Base-by-base conservation (phyloP, 35 echinoderm and acorn worm species). In the Chiridota heheva region DNA sequence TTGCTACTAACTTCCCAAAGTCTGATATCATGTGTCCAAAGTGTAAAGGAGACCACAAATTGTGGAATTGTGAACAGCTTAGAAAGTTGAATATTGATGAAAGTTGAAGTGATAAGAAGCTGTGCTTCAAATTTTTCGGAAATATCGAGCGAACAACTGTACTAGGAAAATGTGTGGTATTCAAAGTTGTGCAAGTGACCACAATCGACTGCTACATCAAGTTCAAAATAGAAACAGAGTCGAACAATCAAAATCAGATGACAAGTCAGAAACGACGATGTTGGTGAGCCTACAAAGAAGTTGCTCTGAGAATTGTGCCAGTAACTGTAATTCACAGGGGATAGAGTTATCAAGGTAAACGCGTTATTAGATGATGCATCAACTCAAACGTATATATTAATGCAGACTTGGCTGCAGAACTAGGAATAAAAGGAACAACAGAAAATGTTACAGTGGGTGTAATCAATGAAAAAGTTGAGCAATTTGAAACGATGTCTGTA, bases 401-500 rank as follows among this genome's bases (percentile, higher is more conserved):
- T 74, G 70, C 36, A 2, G 44, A 27, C 6, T 3, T 83, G 13
- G 39, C 42, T 51, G 35, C 39, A 31, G 63, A 70, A 10, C 29
- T 83, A 48, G 58, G 64, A 3, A 7, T 83, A 47, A 26, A 42
- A 15, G 81, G 81, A 13, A 32, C 12, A 31, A 37, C 66, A 27
- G 41, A 70, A 41, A 48, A 7, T 12, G 42, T 84, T 2, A 24
- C 32, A 1, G 65, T 72, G 2, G 36, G 58, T 16, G 37, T 84
- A 48, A 36, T 84, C 38, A 83, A 70, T 35, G 81, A 46, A 18
- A 0, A 83, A 20, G 26, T 24, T 5, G 64, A 70, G 41, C 37
- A 42, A 73, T 58, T 72, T 41, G 42, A 72, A 32, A 84, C 81
- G 26, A 84, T 72, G 81, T 67, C 81, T 40, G 81, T 84, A 13